Conservation (phyloP, 2,797 vertebrate species). For the Chaetodon trifasciatus region DNA sequence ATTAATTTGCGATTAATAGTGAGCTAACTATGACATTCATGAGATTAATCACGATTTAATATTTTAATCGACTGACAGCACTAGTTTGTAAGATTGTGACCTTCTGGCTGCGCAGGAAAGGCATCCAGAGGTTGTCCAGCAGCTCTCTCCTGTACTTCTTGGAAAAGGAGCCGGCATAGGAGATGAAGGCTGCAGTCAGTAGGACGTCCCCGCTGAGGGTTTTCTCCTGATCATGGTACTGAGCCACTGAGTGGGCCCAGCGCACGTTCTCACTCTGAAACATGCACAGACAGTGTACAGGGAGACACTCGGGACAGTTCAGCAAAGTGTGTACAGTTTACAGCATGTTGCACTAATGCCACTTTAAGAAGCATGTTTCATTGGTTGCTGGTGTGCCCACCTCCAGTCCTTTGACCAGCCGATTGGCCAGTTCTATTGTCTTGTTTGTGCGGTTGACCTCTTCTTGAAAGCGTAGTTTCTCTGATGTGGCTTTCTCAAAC, state of each 20-base stretch:
- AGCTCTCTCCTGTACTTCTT: constrained; percentile 82
- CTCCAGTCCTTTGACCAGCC: constrained; percentile 94
- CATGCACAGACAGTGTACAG: constrained; percentile 14
- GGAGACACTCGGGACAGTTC: not conserved
- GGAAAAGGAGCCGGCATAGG: constrained; percentile 84
- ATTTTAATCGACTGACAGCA: too few relatives aligned
- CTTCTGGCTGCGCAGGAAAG: constrained; percentile 82
- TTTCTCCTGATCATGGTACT: constrained; percentile 87
- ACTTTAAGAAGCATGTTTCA: constrained; percentile 60
- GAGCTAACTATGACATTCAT: too few relatives aligned
- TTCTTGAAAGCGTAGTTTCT: constrained; percentile 93
- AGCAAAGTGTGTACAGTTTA: not conserved
- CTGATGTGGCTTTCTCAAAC: constrained; percentile 91
- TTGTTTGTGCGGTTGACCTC: constrained; percentile 97
- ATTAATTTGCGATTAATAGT: too few relatives aligned
- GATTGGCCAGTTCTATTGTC: constrained; percentile 96
- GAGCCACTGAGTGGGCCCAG: constrained; percentile 84
- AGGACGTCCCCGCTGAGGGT: constrained; percentile 85
- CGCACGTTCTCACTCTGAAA: constrained; percentile 87
- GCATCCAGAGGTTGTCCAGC: constrained; percentile 84
- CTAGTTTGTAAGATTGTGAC: constrained; percentile 59
- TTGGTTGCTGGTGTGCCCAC: constrained; percentile 82
- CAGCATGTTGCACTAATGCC: not conserved
- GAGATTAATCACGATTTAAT: too few relatives aligned
- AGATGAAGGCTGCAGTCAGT: constrained; percentile 83